Evolutionary conservation across 2,888 invertebrate genomes (phyloP), one percentile per base, ranked within the genome.

Genomic region (Epistrophella euchroma): DNA sequence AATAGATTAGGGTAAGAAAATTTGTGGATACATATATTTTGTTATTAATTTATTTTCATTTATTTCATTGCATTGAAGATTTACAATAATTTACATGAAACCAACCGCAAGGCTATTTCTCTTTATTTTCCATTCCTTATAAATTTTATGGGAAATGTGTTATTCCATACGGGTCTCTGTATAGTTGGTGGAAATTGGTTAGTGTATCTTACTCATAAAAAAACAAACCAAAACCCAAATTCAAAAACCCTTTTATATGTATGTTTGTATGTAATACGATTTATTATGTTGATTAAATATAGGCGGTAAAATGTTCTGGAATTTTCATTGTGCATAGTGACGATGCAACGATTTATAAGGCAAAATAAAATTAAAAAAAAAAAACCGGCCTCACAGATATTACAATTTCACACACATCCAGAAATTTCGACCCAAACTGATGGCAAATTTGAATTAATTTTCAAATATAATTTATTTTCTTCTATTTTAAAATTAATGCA

Each of bases 221-320:
- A 19, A 56, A 11, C 13, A 35, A 5, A 15, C 40, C 73, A 11
- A 11, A 71, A 15, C 58, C 56, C n/a, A 66, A 47, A 45, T 22
- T 32, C 32, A 0, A 25, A 47, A 62, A n/a, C 43, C 43, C 11
- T 40, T n/a, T 7, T 2, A n/a, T 47, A 37, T 15, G 7, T 11
- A 7, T 50, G 17, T 47, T 19, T 11, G n/a, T 45, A 47, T 75
- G 79, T 22, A 76, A 79, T 68, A 60, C 64, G 60, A 85, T 85
- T 80, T 85, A 85, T 85, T 75, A 60, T 76, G 52, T 85, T 85
- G 80, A 85, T 85, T 76, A 85, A 80, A 84, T 84, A 71, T 45
- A 50, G 70, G 84, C 45, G 28, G 32, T 19, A 37, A 25, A 28
- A 35, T 37, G 70, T 74, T 25, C 37, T n/a, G 35, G 6, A 22